Evolutionary conservation across 2,888 invertebrate genomes (phyloP), one percentile per base, ranked within the genome.

Genomic region (Lampropteryx suffumata): DNA sequence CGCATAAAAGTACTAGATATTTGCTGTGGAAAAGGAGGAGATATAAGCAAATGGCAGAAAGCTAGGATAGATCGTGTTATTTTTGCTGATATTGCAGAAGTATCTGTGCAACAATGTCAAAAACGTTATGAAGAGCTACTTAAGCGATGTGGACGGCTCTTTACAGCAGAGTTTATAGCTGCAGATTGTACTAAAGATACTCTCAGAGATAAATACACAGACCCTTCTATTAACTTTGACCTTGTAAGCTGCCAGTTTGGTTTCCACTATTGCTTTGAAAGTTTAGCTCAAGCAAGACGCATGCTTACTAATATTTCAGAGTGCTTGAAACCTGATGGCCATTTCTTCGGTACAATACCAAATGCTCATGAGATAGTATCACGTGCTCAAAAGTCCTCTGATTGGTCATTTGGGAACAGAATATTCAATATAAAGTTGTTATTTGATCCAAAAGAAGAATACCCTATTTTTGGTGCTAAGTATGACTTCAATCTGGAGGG

Each of bases 11-110:
- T 98, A 0, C 86, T 99, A 43, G 99, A 99, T 79, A 94, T 99
- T 91, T 98, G 98, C 67, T 98, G 98, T 78, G 99, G 99, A 0
- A 99, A 99, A 91, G 99, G 99, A 12, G 99, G 99, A 1, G 99
- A 99, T 82, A 90, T 99, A 27, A 91, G 96, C n/a, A 99, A 99
- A 83, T 99, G 99, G 97, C 93, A 93, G 53, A 97, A 96, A 76
- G 95, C 93, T 42, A 87, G 92, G 53, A 95, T 98, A 40, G 92
- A 93, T 1, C 95, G 96, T 82, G 90, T 98, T 11, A 94, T 98
- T 49, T 97, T 97, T 84, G 95, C 96, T 36, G 98, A 99, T 80
- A 98, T 99, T 67, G 99, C 99, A 0, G 94, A 94, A 33, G 94
- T 97, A 0, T 98, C 99, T 1, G 93, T 99, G 17, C 94, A 97